phyloP scores from a whole-genome alignment of 2,888 invertebrate species.

The Venusia cambrica region DNA sequence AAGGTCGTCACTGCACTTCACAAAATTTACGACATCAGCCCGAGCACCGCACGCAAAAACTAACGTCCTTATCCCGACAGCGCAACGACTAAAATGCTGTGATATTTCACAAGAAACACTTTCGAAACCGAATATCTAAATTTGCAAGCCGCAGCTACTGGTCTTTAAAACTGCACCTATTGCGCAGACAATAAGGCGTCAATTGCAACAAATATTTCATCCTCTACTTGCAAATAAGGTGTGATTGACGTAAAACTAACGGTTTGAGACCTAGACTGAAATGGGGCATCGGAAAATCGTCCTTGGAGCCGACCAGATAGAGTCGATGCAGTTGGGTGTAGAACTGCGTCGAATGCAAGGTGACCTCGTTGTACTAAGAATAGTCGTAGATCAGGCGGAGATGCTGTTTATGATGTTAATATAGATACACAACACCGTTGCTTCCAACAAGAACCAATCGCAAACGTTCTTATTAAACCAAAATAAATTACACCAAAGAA shows the following conservation, averaged over 20 bases:
- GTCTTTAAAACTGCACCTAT: conserved; percentile 37
- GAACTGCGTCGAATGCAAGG: conserved; percentile 54
- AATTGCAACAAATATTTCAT: conserved; percentile 36
- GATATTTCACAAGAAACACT: conserved; percentile 31
- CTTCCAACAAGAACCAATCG: conserved; percentile 10
- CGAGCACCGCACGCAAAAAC: conserved; percentile 36
- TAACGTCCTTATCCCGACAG: conserved; percentile 43
- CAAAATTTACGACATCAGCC: conserved; percentile 36
- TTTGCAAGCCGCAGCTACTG: conserved; percentile 31
- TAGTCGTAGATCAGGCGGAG: conserved; percentile 41
- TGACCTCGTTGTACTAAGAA: conserved; percentile 60
- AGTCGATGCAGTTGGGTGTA: conserved; percentile 32
- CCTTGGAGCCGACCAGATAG: conserved; percentile 35
- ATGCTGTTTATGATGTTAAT: conserved; percentile 30
- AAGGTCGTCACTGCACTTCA: conserved; percentile 65
- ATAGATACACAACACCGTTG: conserved; percentile 18
- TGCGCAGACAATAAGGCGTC: conserved; percentile 40
- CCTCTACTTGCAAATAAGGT: conserved; percentile 45
- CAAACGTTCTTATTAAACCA: conserved; percentile 8
- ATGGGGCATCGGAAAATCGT: conserved; percentile 47
- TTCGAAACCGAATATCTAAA: conserved; percentile 37
- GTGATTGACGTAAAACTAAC: conserved; percentile 59
- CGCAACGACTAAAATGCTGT: conserved; percentile 39
- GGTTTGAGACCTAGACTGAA: conserved; percentile 42
- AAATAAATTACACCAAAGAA: conserved; percentile 1